Conservation (phyloP, 2,888 invertebrate species). For the Athalia rosae region DNA sequence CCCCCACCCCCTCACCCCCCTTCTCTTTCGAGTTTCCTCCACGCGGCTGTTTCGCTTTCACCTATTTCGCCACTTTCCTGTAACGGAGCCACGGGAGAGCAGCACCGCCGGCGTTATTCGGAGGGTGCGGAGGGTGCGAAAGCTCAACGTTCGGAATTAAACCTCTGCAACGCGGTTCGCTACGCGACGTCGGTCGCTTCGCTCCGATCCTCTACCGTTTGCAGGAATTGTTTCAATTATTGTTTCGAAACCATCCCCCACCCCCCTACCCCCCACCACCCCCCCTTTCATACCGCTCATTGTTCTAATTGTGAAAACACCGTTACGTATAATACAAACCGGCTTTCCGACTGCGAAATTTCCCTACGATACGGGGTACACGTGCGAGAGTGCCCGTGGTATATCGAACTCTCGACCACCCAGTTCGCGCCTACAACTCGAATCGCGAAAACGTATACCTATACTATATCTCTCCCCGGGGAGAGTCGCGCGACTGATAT, state of each 20-base stretch:
- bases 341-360: no score
- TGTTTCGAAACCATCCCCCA: background rate
- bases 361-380: no score
- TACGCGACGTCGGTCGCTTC: background rate
- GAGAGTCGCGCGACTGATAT: conserved; percentile 19
- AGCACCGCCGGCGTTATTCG: no score
- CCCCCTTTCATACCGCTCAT: background rate
- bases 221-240: background rate
- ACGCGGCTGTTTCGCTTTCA: background rate
- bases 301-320: no score
- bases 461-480: background rate
- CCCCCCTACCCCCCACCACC: no score
- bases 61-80: background rate
- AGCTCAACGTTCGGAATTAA: conserved; percentile 30
- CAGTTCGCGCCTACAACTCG: background rate
- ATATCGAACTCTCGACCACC: background rate
- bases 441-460: conserved; percentile 10
- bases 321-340: no score
- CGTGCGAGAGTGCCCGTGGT: no score
- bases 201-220: background rate
- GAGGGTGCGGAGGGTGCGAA: no score
- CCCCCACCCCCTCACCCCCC: background rate
- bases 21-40: conserved; percentile 1
- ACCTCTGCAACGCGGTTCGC: conserved; percentile 6
- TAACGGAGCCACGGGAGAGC: no score